These are phyloP conservation scores for Yponomeuta cagnagella DNA, from an alignment of 2,888 invertebrate genomes.

Conservation along the genomic window DNA sequence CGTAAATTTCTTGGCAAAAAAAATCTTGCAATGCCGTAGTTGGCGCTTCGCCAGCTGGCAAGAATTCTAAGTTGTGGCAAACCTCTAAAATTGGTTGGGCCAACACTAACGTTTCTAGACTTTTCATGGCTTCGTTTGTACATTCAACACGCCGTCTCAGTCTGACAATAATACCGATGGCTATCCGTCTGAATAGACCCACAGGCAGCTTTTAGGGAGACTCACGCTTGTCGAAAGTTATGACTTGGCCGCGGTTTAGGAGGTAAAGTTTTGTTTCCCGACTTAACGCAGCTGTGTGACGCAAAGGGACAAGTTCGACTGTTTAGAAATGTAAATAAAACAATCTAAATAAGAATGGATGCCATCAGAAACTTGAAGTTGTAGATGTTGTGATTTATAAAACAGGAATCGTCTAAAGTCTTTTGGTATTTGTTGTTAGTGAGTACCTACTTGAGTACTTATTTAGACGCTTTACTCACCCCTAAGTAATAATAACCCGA, in stretches of 20 bases:
- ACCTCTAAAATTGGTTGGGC: too few relatives aligned
- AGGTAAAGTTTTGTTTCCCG: constrained; percentile 22
- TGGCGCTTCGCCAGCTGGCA: too few relatives aligned
- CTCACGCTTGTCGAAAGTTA: constrained; percentile 16
- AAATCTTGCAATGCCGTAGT: too few relatives aligned
- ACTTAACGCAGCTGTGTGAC: constrained; percentile 19
- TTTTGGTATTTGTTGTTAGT: too few relatives aligned
- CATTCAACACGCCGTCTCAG: too few relatives aligned
- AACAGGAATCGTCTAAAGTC: neutral
- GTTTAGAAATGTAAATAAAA: constrained; percentile 13
- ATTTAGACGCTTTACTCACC: neutral
- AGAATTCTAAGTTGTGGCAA: too few relatives aligned
- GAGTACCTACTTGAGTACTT: neutral
- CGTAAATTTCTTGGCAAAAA: too few relatives aligned
- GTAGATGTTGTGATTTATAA: neutral
- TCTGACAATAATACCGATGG: too few relatives aligned
- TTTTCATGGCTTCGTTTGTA: too few relatives aligned
- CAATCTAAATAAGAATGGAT: constrained; percentile 4
- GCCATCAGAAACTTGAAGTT: neutral
- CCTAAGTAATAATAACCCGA: neutral
- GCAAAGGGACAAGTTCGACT: constrained; percentile 19
- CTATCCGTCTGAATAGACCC: too few relatives aligned
- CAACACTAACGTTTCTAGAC: too few relatives aligned
- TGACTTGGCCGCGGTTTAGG: constrained; percentile 19
- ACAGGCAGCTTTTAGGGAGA: constrained; percentile 16